Conservation (phyloP, 2,113 vertebrate genomes). For the Falcunculus frontatus region DNA sequence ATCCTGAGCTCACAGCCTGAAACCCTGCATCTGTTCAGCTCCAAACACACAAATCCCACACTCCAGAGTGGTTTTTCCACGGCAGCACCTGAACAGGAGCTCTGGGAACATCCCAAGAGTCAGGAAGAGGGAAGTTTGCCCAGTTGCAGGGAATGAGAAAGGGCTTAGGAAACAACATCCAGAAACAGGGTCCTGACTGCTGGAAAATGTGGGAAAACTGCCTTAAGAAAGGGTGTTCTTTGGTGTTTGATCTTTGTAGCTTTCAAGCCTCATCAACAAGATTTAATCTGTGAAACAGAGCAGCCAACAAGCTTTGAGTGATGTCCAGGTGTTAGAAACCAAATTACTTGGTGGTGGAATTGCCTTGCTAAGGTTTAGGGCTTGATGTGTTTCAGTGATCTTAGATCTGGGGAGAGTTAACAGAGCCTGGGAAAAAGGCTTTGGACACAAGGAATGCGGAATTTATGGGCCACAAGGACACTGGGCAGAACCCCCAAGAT, state of each 20-base stretch:
- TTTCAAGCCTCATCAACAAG: background rate
- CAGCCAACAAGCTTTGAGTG: background rate
- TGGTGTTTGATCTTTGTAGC: background rate
- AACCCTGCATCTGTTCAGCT: background rate
- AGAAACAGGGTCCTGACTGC: background rate
- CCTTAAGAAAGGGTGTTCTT: background rate
- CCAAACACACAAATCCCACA: background rate
- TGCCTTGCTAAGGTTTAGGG: background rate
- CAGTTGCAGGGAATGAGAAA: background rate
- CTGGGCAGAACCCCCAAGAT: background rate
- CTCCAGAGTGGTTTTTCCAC: background rate
- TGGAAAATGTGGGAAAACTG: background rate
- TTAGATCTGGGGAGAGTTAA: no score
- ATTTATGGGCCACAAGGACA: fast-evolving
- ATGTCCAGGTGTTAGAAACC: background rate
- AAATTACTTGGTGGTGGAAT: background rate
- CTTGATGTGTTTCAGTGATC: background rate
- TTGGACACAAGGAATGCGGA: background rate
- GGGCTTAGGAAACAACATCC: background rate
- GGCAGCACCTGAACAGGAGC: background rate
- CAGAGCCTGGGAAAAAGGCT: background rate
- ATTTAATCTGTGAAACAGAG: background rate
- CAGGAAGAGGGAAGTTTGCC: background rate
- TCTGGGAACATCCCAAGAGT: background rate
- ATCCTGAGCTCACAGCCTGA: background rate